Conservation (phyloP, 2,888 invertebrate genomes). For the Eupeodes luniger region DNA sequence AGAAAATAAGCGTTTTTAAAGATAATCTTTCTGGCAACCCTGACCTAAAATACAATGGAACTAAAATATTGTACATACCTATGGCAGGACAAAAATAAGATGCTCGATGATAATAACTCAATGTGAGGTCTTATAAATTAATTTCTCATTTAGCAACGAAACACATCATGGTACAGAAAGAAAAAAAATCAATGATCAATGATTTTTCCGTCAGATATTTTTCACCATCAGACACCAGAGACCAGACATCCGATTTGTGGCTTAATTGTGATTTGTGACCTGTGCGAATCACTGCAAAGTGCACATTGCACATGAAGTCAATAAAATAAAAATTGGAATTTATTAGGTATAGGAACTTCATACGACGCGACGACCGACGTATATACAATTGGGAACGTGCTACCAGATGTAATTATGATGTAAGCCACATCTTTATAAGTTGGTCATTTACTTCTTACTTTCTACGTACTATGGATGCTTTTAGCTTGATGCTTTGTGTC, state of each 20-base stretch:
- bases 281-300: constrained; percentile 3
- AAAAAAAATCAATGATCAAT: not conserved
- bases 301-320: constrained; percentile 16
- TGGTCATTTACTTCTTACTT: constrained; percentile 62
- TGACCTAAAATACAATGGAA: not conserved
- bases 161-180: no score
- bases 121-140: constrained; percentile 47
- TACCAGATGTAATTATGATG: constrained; percentile 56
- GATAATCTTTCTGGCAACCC: not conserved
- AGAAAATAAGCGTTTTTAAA: no score
- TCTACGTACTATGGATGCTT: constrained; percentile 32
- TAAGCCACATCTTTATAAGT: constrained; percentile 41
- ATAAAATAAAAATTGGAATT: constrained; percentile 59
- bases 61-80: not conserved
- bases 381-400: constrained; percentile 33
- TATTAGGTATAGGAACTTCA: constrained; percentile 33
- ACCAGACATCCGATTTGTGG: constrained; percentile 4
- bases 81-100: not conserved
- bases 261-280: constrained; percentile 49
- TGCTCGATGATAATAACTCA: constrained; percentile 41
- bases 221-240: not conserved
- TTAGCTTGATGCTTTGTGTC: not conserved
- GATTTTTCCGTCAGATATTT: constrained; percentile 23
- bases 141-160: constrained; percentile 58
- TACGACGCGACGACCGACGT: no score